Evolutionary conservation across 2,888 invertebrate genomes (phyloP), one percentile per base, ranked within the genome.

Genomic region (Erebia palarica): DNA sequence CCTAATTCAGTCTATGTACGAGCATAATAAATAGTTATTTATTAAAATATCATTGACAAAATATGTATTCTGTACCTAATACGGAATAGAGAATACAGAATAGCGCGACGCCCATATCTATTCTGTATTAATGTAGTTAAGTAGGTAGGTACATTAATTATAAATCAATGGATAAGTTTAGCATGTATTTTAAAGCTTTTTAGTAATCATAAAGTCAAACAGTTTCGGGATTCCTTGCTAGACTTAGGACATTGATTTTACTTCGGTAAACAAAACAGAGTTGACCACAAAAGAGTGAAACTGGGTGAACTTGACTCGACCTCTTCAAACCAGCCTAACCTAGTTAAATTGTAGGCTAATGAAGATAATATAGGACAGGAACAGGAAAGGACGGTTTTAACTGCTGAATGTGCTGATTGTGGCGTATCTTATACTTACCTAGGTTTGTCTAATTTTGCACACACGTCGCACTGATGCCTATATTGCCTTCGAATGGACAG

Each of bases 271-370:
- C 82, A 84, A 80, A 76, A 77, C 75, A 73, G 47, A 47, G 71
- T 70, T 16, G 53, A 61, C 75, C 76, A 78, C 72, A 78, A 72
- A 74, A 73, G 76, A 74, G 71, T 76, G 75, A 77, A 82, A 81
- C 75, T 81, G 82, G 80, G 80, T 82, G 83, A 85, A 84, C 82
- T 82, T 82, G 79, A 80, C 78, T 79, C 77, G 82, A 80, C 82
- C 81, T 78, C 76, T 76, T 78, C 76, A 63, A 68, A 73, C 69
- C 73, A 71, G 71, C 36, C 36, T 80, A 80, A 79, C 81, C 80
- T 78, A 79, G 66, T 78, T 79, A 71, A 72, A 71, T 67, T 68
- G 53, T 72, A 68, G 60, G 66, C 65, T 53, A 60, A 70, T 69
- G 21, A 61, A 67, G 60, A 60, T 68, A 67, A 36, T 36, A 36